Evolutionary conservation across 2,888 invertebrate species (phyloP).

Genomic region (Steinernema scapterisci): DNA sequence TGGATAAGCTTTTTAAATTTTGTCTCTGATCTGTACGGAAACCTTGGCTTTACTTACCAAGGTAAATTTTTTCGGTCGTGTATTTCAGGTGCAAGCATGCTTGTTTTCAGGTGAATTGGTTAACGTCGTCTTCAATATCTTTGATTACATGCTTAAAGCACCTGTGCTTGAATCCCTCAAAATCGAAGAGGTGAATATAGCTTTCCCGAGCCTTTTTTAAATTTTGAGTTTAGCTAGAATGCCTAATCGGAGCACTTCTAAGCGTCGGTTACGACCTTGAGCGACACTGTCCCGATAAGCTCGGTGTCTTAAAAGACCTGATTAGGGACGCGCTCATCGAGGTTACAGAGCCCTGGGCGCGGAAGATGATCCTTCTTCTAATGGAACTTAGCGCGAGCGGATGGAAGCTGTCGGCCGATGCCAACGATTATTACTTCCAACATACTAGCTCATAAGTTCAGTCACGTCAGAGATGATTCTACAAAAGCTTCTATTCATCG

Average conservation of each 20-base stretch:
- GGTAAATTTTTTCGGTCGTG: constrained; percentile 37
- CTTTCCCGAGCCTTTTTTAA: neutral
- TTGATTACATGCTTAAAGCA: constrained; percentile 60
- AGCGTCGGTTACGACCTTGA: constrained; percentile 66
- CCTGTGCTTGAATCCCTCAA: constrained; percentile 63
- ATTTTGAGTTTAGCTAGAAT: constrained; percentile 52
- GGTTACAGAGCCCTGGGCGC: constrained; percentile 65
- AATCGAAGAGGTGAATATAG: constrained; percentile 61
- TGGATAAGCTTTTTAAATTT: constrained; percentile 65
- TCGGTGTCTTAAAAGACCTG: constrained; percentile 60
- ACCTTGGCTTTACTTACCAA: constrained; percentile 58
- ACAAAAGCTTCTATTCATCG: no score
- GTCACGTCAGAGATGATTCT: no score
- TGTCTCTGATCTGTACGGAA: constrained; percentile 62
- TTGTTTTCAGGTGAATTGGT: constrained; percentile 57
- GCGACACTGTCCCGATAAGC: constrained; percentile 61
- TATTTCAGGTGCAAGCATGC: neutral
- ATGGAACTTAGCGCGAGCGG: constrained; percentile 64
- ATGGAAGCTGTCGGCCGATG: constrained; percentile 64
- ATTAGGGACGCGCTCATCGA: constrained; percentile 65
- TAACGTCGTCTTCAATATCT: constrained; percentile 62
- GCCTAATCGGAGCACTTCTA: constrained; percentile 61
- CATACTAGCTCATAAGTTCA: constrained; percentile 35
- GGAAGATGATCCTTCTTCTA: constrained; percentile 66
- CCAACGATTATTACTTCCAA: constrained; percentile 67